A percentile compares a stretch with the other conserved stretches of the same genome.
phyloP scores from a whole-genome alignment of 2,113 vertebrate genomes.

The Percopsis transmontana region DNA sequence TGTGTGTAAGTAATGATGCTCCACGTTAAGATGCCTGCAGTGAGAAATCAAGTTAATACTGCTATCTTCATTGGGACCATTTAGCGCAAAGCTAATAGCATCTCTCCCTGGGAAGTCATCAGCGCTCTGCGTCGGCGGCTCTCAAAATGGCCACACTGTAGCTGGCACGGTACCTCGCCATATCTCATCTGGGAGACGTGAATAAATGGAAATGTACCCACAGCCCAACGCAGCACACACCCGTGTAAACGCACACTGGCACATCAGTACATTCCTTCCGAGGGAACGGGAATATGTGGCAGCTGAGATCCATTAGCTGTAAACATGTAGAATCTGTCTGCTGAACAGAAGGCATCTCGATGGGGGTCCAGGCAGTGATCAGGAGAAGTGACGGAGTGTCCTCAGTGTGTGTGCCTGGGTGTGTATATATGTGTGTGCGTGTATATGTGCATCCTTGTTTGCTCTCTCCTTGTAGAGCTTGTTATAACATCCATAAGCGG shows the following conservation, averaged over 20 bases:
- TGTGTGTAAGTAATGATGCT: conserved; percentile 54
- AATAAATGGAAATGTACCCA: conserved; percentile 50
- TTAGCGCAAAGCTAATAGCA: conserved; percentile 62
- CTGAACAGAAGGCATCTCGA: conserved; percentile 65
- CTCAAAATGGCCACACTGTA: conserved; percentile 43
- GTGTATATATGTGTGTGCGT: conserved; percentile 12
- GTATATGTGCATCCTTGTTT: conserved; percentile 30
- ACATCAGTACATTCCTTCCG: conserved; percentile 41
- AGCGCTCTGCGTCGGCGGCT: conserved; percentile 36
- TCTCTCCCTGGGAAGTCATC: conserved; percentile 53
- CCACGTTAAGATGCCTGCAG: conserved; percentile 51
- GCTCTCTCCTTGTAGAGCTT: conserved; percentile 41
- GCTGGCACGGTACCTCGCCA: conserved; percentile 31
- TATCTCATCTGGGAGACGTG: conserved; percentile 49
- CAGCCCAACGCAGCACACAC: conserved; percentile 30
- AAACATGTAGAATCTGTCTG: conserved; percentile 68
- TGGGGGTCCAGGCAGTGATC: conserved; percentile 33
- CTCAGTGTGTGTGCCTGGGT: conserved; percentile 13
- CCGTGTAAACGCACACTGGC: conserved; percentile 10
- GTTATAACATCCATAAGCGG: conserved; percentile 52
- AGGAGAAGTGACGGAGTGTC: conserved; percentile 46
- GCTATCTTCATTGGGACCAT: conserved; percentile 63
- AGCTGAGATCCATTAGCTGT: conserved; percentile 66
- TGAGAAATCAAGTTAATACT: conserved; percentile 63
- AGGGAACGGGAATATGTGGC: conserved; percentile 53